Evolutionary conservation across 2,797 vertebrate genomes (phyloP).

Genomic region (Sebastes cheni): DNA sequence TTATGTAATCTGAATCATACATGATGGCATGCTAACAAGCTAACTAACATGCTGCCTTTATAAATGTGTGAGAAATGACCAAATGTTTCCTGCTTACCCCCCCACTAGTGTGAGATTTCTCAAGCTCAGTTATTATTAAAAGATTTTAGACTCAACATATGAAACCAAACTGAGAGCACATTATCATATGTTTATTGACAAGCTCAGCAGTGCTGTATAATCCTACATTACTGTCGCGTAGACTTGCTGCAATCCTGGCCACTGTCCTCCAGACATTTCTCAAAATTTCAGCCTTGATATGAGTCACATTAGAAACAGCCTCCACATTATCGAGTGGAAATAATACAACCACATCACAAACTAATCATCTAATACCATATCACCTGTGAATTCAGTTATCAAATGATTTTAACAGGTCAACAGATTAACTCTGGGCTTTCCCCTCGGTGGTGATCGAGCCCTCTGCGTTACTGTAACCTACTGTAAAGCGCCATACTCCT

Average conservation of each 20-base stretch:
- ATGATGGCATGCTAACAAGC: neutral
- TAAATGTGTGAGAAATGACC: neutral
- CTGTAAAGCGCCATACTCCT: slow-evolving; percentile 14
- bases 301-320: neutral
- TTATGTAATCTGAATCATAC: neutral
- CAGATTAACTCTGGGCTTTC: neutral
- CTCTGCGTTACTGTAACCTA: slow-evolving; percentile 2
- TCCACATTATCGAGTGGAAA: neutral
- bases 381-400: neutral
- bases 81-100: neutral
- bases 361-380: neutral
- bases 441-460: neutral
- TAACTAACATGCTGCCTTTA: neutral
- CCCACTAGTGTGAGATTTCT: neutral
- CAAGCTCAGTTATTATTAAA: neutral
- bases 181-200: neutral
- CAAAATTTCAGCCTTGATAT: neutral
- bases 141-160: neutral
- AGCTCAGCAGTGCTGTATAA: neutral
- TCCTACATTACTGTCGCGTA: neutral
- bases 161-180: neutral
- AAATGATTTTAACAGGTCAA: neutral
- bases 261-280: neutral
- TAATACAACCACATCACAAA: neutral
- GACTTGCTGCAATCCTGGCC: neutral